Conservation (phyloP, 2,113 vertebrate genomes). For the Chaetura pelagica region DNA sequence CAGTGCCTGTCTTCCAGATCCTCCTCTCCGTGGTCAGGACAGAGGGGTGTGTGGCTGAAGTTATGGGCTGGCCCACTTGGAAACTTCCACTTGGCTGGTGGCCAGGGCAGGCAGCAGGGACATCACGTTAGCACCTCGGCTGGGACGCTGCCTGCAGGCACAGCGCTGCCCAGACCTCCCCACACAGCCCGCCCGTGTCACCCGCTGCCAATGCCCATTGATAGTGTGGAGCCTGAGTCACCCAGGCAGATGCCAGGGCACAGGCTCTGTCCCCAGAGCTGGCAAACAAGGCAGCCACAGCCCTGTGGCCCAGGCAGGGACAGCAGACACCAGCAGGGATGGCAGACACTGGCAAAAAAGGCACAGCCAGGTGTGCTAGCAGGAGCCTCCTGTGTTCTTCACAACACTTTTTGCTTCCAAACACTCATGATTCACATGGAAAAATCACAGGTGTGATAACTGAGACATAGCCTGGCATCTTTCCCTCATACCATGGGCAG, state of each 20-base stretch:
- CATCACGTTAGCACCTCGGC: rapidly evolving
- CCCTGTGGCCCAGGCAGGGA: rapidly evolving
- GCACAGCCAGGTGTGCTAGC: background rate
- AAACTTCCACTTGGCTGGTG: background rate
- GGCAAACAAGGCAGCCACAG: background rate
- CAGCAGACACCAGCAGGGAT: background rate
- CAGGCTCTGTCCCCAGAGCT: background rate
- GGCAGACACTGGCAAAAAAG: background rate
- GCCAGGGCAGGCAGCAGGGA: background rate
- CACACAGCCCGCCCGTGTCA: rapidly evolving
- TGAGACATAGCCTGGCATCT: background rate
- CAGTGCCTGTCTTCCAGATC: background rate
- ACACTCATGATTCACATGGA: background rate
- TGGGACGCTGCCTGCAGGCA: rapidly evolving
- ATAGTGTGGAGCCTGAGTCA: background rate
- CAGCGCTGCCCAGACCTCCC: background rate
- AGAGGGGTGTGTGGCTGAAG: background rate
- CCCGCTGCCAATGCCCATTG: rapidly evolving
- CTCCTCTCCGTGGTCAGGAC: background rate
- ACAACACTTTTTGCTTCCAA: rapidly evolving
- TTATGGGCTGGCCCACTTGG: background rate
- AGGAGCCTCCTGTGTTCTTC: background rate
- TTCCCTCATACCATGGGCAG: background rate
- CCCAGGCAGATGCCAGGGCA: background rate
- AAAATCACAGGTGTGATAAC: background rate